phyloP scores from a whole-genome alignment of 2,888 invertebrate species.

The Lochmaea crataegi region DNA sequence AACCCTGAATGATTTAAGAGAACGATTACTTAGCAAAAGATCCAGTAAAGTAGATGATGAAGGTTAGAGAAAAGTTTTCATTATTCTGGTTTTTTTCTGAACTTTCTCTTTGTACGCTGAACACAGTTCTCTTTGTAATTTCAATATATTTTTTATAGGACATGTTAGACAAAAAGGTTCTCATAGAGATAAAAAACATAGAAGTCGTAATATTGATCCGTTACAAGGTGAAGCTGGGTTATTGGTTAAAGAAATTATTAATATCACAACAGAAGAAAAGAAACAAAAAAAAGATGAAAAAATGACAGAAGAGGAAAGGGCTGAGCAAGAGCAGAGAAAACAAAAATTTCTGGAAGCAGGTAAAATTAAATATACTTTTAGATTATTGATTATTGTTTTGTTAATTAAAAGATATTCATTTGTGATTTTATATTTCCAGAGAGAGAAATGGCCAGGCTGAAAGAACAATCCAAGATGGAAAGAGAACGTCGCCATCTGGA shows the following conservation, averaged over 20 bases:
- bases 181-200: slow-evolving; percentile 53
- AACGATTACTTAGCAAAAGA: slow-evolving; percentile 76
- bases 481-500: slow-evolving; percentile 75
- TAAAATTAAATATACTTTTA: slow-evolving; percentile 54
- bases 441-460: slow-evolving; percentile 81
- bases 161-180: slow-evolving; percentile 48
- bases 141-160: not conserved
- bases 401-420: too few species aligned
- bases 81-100: not conserved
- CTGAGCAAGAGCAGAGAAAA: slow-evolving; percentile 70
- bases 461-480: slow-evolving; percentile 79
- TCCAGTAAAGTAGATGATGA: slow-evolving; percentile 72
- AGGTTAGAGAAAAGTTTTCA: slow-evolving; percentile 20
- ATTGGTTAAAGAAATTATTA: slow-evolving; percentile 65
- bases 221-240: slow-evolving; percentile 63
- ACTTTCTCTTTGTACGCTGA: too few species aligned
- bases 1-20: slow-evolving; percentile 81
- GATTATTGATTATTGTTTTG: too few species aligned
- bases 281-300: slow-evolving; percentile 61
- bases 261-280: slow-evolving; percentile 60
- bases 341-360: slow-evolving; percentile 78
- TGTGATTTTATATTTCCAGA: slow-evolving; percentile 61
- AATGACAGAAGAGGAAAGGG: slow-evolving; percentile 61
- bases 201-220: slow-evolving; percentile 55
- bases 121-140: not conserved